Conservation (phyloP, 2,888 invertebrate genomes). For the Serrognathus titanus region DNA sequence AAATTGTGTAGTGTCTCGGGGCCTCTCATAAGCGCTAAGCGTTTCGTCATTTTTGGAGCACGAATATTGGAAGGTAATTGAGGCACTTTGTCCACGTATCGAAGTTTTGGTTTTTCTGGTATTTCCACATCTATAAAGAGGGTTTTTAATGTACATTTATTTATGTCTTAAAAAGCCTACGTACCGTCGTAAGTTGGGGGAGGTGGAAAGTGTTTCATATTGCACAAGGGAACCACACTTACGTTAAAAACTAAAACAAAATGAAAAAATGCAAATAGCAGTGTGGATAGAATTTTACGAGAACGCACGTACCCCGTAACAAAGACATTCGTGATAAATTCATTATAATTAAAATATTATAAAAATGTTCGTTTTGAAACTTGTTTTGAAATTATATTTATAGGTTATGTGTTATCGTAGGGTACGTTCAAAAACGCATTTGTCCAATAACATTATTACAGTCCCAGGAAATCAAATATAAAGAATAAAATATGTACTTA, state of each 20-base stretch:
- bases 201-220: constrained; percentile 67
- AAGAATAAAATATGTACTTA: no score
- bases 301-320: neutral
- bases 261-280: neutral
- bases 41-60: constrained; percentile 83
- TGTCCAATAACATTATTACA: no score
- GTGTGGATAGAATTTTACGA: neutral
- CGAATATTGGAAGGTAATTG: constrained; percentile 61
- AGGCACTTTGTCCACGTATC: constrained; percentile 70
- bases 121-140: constrained; percentile 62
- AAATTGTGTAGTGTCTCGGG: constrained; percentile 84
- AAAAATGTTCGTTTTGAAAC: neutral
- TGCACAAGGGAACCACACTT: constrained; percentile 41
- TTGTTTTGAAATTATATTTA: no score
- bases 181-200: constrained; percentile 67
- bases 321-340: neutral
- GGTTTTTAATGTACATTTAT: constrained; percentile 1
- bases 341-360: neutral
- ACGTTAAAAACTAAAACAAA: constrained; percentile 2
- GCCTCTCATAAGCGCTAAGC: constrained; percentile 81
- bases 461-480: no score
- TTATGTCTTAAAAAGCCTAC: neutral
- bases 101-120: constrained; percentile 69
- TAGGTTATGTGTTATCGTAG: no score
- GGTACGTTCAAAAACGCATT: no score